Evolutionary conservation across 2,113 vertebrate genomes (phyloP).

Genomic region (Brachyistius frenatus): DNA sequence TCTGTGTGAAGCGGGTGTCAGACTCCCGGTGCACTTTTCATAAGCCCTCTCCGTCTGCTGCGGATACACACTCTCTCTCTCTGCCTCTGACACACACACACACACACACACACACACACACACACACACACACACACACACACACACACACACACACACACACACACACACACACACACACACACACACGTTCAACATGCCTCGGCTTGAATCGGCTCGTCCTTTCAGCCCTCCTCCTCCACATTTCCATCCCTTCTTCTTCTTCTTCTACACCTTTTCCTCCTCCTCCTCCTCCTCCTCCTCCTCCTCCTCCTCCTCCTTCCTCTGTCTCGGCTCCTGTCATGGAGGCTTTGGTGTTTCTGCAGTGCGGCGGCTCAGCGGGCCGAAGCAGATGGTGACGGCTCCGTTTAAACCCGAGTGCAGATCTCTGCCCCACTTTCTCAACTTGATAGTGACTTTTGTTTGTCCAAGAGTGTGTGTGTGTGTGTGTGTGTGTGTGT

Average conservation of each 20-base stretch:
- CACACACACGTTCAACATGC: conserved; percentile 65
- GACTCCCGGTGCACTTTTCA: conserved; percentile 54
- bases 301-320: conserved; percentile 22
- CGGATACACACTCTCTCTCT: conserved; percentile 21
- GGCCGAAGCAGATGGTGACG: conserved; percentile 63
- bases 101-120: conserved; percentile 26
- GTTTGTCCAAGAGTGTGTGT: conserved; percentile 1
- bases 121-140: conserved; percentile 25
- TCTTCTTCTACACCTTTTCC: not conserved
- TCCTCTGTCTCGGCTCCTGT: conserved; percentile 9
- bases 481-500: conserved; percentile 36
- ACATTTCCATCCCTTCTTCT: conserved; percentile 46
- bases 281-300: conserved; percentile 32
- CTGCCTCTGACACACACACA: not conserved
- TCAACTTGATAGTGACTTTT: conserved; percentile 42
- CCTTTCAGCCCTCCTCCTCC: conserved; percentile 50
- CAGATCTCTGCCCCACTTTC: conserved; percentile 58
- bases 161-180: conserved; percentile 22
- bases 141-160: conserved; percentile 13
- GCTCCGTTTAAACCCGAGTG: conserved; percentile 42
- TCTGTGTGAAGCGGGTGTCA: conserved; percentile 40
- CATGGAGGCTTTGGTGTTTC: conserved; percentile 19
- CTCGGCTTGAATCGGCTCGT: conserved; percentile 73
- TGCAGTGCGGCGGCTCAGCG: conserved; percentile 35
- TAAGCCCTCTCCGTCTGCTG: conserved; percentile 55